Conservation (phyloP, 2,888 invertebrate species). For the Eucriotettix oculatus region DNA sequence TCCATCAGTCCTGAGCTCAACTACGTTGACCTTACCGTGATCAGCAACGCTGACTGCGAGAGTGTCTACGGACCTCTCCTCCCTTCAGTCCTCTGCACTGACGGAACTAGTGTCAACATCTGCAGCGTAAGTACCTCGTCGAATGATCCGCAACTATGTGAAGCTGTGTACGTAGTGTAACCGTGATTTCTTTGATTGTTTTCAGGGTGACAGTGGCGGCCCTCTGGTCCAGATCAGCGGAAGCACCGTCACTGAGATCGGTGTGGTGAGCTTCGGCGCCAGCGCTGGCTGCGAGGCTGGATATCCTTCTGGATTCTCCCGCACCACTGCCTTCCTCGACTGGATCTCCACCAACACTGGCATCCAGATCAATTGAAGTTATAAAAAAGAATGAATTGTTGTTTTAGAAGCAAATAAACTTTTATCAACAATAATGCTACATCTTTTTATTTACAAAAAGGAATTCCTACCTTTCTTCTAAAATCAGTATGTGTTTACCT, state of each 20-base stretch:
- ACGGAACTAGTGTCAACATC: constrained; percentile 16
- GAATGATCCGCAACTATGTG: background rate
- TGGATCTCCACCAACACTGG: constrained; percentile 18
- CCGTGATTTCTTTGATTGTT: background rate
- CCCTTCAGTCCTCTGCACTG: constrained; percentile 17
- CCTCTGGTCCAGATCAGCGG: constrained; percentile 15
- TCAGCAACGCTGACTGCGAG: background rate
- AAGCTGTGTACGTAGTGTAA: too few species aligned
- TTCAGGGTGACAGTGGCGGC: constrained; percentile 21
- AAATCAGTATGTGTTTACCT: too few species aligned
- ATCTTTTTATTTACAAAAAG: too few species aligned
- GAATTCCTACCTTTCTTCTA: too few species aligned
- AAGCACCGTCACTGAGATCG: constrained; percentile 15
- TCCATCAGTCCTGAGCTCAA: background rate
- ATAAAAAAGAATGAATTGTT: too few species aligned
- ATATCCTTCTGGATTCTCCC: constrained; percentile 18
- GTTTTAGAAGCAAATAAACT: too few species aligned
- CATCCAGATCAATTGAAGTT: background rate
- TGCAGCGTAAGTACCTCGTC: constrained; percentile 18
- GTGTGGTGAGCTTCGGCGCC: constrained; percentile 19
- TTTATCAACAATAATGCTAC: too few species aligned
- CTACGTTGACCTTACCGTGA: background rate
- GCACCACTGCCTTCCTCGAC: constrained; percentile 15
- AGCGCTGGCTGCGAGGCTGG: constrained; percentile 17
- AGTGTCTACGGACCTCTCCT: background rate